phyloP scores from a whole-genome alignment of 2,113 vertebrate species.

The Ptilonorhynchus violaceus region DNA sequence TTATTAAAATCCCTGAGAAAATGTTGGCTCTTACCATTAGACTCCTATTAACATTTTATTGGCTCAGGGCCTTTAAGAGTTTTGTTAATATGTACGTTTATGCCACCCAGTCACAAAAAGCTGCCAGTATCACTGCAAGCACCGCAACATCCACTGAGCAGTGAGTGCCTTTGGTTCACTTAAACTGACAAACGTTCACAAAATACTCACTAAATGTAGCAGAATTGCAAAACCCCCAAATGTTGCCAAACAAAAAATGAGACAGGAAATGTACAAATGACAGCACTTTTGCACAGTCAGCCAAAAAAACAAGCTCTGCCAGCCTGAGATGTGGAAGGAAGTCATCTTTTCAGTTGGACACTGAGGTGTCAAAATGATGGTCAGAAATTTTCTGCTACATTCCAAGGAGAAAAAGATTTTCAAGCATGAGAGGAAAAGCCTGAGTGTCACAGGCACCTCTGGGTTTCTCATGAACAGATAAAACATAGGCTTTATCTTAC shows the following conservation, averaged over 20 bases:
- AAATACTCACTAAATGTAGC: neutral
- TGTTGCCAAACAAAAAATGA: neutral
- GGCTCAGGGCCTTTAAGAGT: neutral
- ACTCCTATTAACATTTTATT: neutral
- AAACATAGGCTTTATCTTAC: neutral
- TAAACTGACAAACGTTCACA: neutral
- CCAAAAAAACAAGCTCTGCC: neutral
- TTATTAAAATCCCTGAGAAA: neutral
- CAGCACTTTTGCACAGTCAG: neutral
- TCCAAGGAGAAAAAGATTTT: neutral
- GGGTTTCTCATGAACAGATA: neutral
- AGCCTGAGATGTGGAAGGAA: neutral
- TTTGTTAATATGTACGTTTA: neutral
- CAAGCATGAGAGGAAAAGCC: neutral
- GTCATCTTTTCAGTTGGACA: fast-evolving
- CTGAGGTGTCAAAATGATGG: neutral
- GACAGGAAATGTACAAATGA: neutral
- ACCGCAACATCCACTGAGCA: neutral
- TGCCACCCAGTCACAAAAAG: neutral
- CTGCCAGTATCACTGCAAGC: neutral
- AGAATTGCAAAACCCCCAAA: neutral
- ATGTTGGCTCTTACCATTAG: neutral
- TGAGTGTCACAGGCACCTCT: neutral
- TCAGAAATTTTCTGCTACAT: neutral
- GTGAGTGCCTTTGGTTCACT: neutral